Evolutionary conservation across 92 coral and sea anemone genomes (phyloP).

Genomic region (Phenganax marumi): DNA sequence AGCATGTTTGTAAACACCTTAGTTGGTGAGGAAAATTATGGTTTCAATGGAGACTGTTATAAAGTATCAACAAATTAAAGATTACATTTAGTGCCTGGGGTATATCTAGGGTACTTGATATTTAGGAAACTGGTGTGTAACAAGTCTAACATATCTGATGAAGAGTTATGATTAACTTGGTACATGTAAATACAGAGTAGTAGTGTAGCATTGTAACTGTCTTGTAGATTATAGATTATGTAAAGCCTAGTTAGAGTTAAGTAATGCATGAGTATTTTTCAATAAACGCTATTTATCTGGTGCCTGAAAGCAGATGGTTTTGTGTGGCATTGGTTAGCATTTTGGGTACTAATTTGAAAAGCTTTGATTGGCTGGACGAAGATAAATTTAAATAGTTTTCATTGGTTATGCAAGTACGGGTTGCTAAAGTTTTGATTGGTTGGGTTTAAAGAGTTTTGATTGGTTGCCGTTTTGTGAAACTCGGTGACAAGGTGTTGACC

Average conservation of each 20-base stretch:
- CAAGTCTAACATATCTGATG: too few relatives aligned
- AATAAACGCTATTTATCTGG: conserved; percentile 31
- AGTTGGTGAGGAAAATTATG: neutral
- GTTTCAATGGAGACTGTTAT: conserved; percentile 5
- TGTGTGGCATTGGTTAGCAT: too few relatives aligned
- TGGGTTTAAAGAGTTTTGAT: neutral
- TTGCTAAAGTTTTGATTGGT: too few relatives aligned
- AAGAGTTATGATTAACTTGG: too few relatives aligned
- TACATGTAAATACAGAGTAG: conserved; percentile 12
- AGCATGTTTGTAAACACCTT: neutral
- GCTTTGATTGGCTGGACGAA: too few relatives aligned
- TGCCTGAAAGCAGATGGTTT: too few relatives aligned
- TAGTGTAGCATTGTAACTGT: neutral
- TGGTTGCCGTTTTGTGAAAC: neutral
- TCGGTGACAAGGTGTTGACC: neutral
- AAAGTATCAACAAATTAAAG: neutral
- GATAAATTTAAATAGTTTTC: too few relatives aligned
- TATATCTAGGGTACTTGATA: conserved; percentile 1
- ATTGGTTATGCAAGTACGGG: too few relatives aligned
- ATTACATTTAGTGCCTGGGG: conserved; percentile 3
- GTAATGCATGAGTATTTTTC: conserved; percentile 1
- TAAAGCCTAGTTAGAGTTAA: neutral
- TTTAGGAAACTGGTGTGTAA: neutral
- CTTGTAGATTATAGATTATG: neutral
- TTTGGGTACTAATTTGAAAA: too few relatives aligned